These are phyloP conservation scores for Lochmaea crataegi DNA, from an alignment of 2,888 invertebrate species.

Conservation along the genomic window DNA sequence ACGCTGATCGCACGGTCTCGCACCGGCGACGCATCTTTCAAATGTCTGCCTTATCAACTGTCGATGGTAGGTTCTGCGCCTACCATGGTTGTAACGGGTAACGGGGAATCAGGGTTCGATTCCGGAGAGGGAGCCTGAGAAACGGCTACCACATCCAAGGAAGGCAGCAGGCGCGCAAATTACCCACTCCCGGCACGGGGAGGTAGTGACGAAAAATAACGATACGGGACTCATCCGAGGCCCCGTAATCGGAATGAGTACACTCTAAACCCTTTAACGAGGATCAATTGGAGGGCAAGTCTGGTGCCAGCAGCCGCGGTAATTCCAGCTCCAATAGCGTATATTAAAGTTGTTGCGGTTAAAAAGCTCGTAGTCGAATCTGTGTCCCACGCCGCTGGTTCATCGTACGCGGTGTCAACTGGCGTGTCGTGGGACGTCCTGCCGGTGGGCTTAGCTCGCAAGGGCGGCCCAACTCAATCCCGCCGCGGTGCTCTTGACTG, in stretches of 20 bases:
- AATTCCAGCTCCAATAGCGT: no score
- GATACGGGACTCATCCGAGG: constrained; percentile 68
- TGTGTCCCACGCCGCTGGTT: constrained; percentile 25
- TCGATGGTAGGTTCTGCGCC: constrained; percentile 75
- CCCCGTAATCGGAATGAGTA: constrained; percentile 34
- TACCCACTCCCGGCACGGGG: constrained; percentile 62
- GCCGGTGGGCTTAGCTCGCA: no score
- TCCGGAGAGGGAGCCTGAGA: no score
- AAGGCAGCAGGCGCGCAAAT: no score
- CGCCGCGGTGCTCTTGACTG: constrained; percentile 61
- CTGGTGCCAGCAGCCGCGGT: background rate
- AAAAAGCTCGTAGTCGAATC: no score
- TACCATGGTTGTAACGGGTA: constrained; percentile 77
- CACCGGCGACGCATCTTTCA: no score
- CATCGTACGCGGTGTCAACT: constrained; percentile 44
- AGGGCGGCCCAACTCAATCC: constrained; percentile 57
- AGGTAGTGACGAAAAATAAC: constrained; percentile 75
- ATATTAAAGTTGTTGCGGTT: no score
- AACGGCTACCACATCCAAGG: no score
- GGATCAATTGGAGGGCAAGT: no score
- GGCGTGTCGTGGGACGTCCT: no score
- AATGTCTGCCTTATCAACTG: constrained; percentile 77
- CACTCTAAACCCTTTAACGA: no score
- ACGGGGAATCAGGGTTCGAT: constrained; percentile 78
- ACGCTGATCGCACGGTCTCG: no score